Conservation (phyloP, 92 coral and sea anemone genomes). For the Zoanthus sansibaricus region DNA sequence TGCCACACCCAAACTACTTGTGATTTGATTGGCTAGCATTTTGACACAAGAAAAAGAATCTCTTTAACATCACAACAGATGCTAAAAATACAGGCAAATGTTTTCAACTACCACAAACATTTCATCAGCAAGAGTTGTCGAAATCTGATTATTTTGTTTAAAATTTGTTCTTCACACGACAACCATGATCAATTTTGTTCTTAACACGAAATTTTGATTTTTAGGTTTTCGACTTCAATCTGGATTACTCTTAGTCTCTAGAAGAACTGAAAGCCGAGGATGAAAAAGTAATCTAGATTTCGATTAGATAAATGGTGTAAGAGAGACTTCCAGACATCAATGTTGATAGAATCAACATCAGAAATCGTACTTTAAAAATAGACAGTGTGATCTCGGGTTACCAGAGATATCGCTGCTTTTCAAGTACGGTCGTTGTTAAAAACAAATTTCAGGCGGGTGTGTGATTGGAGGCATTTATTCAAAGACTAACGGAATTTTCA, state of each 20-base stretch:
- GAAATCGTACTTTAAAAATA: not conserved
- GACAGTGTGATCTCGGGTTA: conserved; percentile 17
- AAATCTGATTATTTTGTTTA: not conserved
- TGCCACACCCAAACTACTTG: conserved; percentile 31
- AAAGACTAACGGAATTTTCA: not conserved
- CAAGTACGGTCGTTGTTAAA: not conserved
- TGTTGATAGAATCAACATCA: conserved; percentile 6
- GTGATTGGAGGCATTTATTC: not conserved
- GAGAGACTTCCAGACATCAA: not conserved
- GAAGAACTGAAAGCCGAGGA: not conserved
- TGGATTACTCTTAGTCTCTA: not conserved
- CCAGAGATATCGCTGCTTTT: not conserved
- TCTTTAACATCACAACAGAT: conserved; percentile 12
- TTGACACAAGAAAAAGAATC: conserved; percentile 28
- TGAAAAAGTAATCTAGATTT: conserved; percentile 1
- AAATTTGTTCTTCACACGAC: not conserved
- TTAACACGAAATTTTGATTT: not conserved
- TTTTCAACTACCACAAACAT: conserved; percentile 36
- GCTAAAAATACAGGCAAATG: conserved; percentile 28
- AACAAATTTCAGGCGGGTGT: no score
- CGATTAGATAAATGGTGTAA: conserved; percentile 13
- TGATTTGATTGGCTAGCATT: conserved; percentile 13
- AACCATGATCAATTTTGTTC: not conserved
- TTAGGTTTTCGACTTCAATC: not conserved
- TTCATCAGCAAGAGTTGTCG: conserved; percentile 10